A percentile compares a stretch with the other conserved stretches of the same genome.
Conservation (phyloP, 2,797 vertebrate genomes). For the Micropoecilia bifurca region DNA sequence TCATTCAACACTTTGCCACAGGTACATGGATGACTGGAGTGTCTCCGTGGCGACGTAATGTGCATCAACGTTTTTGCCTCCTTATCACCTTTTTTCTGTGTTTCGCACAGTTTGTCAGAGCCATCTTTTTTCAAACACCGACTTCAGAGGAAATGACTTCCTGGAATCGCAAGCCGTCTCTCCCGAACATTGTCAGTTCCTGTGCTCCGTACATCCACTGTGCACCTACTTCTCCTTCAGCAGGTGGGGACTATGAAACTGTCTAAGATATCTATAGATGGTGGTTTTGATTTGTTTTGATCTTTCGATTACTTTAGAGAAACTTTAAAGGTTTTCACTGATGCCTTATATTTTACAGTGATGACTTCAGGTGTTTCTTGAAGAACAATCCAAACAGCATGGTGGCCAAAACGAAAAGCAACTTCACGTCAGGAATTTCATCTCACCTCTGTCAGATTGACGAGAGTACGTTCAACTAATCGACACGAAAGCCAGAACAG, state of each 20-base stretch:
- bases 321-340: background rate
- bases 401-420: background rate
- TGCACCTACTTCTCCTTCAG: constrained; percentile 66
- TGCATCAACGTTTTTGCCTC: background rate
- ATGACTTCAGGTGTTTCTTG: constrained; percentile 40
- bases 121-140: constrained; percentile 35
- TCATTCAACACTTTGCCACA: background rate
- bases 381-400: constrained; percentile 51
- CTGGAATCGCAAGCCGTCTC: constrained; percentile 33
- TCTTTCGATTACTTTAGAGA: background rate
- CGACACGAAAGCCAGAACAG: background rate
- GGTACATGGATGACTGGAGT: constrained; percentile 19
- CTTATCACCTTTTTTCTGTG: background rate
- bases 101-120: constrained; percentile 39
- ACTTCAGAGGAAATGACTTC: constrained; percentile 40
- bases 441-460: constrained; percentile 46
- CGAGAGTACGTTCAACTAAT: constrained; percentile 36
- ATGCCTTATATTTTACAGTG: constrained; percentile 25
- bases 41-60: background rate
- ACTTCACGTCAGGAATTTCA: constrained; percentile 60
- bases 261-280: background rate
- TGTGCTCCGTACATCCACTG: constrained; percentile 64
- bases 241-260: constrained; percentile 21
- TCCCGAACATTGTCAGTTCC: constrained; percentile 60
- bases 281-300: background rate